phyloP scores from a whole-genome alignment of 2,113 vertebrate species.

The Syngnathus scovelli region DNA sequence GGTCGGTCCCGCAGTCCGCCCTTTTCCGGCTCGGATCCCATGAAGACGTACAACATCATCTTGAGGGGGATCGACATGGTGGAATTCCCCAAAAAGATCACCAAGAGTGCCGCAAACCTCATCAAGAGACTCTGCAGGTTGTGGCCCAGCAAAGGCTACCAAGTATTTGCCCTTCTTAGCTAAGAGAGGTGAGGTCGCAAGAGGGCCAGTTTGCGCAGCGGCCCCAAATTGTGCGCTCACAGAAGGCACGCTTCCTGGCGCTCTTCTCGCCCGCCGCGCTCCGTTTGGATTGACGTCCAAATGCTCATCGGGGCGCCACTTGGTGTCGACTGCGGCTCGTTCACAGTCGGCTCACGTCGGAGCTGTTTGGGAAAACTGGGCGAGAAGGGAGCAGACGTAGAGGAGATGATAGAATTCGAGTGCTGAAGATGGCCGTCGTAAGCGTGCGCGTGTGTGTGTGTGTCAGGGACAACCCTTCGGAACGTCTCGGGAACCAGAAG shows the following conservation, averaged over 20 bases:
- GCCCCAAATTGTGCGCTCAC: no score
- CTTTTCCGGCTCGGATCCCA: slow-evolving; percentile 91
- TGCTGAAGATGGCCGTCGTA: not conserved
- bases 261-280: no score
- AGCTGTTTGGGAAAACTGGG: no score
- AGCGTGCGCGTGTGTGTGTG: not conserved
- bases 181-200: no score
- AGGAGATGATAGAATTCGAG: not conserved
- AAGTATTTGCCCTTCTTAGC: no score
- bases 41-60: slow-evolving; percentile 96
- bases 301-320: no score
- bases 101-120: slow-evolving; percentile 91
- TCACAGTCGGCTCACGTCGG: no score
- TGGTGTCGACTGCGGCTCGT: no score
- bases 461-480: slow-evolving; percentile 66
- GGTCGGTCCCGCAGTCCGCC: slow-evolving; percentile 73
- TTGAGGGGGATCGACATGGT: slow-evolving; percentile 94
- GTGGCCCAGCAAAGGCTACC: not conserved
- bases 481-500: slow-evolving; percentile 69
- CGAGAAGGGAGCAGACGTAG: no score
- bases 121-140: slow-evolving; percentile 97
- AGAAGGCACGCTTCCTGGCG: no score
- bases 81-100: slow-evolving; percentile 97
- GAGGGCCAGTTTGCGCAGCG: no score
- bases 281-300: no score